Evolutionary conservation across 2,113 vertebrate species (phyloP), one percentile per base, ranked within the genome.

Genomic region (Acrocephalus arundinaceus): DNA sequence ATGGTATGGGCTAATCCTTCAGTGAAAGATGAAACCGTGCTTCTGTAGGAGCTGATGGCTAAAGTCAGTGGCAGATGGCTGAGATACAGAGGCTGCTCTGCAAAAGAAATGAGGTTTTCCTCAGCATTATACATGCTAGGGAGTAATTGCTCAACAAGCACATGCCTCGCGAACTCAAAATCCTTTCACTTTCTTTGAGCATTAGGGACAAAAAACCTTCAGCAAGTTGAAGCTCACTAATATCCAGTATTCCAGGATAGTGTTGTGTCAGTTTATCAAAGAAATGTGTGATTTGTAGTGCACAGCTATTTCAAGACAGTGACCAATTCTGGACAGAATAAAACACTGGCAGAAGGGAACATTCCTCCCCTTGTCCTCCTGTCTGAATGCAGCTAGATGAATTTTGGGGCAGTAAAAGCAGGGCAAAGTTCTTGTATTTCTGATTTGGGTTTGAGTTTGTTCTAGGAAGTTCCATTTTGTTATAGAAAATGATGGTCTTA

Each of bases 1-100:
- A 92, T 89, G 89, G 94, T 93, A 95, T 11, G 48, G 76, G 45
- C 80, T 97, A 96, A 97, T 97, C 95, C 78, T 90, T 93, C 74
- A 94, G 72, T 96, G 96, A 96, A 96, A 96, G 94, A 95, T 93
- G 95, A 96, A 94, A 95, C 95, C 41, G 0, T 85, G 65, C 81
- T 77, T 88, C 78, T 89, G 1, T 57, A 91, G 59, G 80, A 67
- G 51, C 86, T 96, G 83, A 65, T 94, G 87, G 75, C 85, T 96
- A n/a, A 90, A 96, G 82, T 61, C 83, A 33, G 74, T 58, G 82
- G 78, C 95, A 96, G 94, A 96, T 87, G 87, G 22, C 61, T 66
- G 74, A 76, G 85, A 25, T 1, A n/a, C 76, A 62, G 85, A 94
- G 87, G 58, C 48, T 83, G 71, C 76, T 86, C 72, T 92, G 90